Percentiles rank a stretch among this genome's conserved stretches.
phyloP scores from a whole-genome alignment of 2,113 vertebrate genomes.

The Leptobrachium leishanense region DNA sequence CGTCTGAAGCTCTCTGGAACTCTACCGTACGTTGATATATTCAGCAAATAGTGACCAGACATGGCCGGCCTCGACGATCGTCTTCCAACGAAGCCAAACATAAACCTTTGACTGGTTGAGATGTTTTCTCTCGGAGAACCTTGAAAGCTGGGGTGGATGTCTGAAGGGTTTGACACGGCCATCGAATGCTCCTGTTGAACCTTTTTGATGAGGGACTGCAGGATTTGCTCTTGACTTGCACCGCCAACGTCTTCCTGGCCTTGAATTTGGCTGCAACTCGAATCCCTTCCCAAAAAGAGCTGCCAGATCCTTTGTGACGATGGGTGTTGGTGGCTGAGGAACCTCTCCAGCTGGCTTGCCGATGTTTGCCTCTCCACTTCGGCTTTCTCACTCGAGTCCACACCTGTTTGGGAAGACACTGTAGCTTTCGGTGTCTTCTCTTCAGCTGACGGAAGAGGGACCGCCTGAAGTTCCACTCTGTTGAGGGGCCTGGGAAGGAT shows the following conservation, averaged over 20 bases:
- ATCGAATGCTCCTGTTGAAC: conserved; percentile 68
- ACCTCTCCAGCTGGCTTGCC: conserved; percentile 56
- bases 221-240: conserved; percentile 82
- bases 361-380: conserved; percentile 50
- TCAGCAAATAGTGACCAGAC: conserved; percentile 95
- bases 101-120: conserved; percentile 71
- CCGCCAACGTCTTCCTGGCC: conserved; percentile 65
- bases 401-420: not conserved
- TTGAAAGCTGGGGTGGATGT: conserved; percentile 63
- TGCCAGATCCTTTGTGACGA: conserved; percentile 62
- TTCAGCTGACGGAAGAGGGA: conserved; percentile 50
- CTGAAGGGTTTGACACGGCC: conserved; percentile 64
- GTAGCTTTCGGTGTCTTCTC: conserved; percentile 50
- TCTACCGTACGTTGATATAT: conserved; percentile 91
- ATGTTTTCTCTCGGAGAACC: conserved; percentile 62
- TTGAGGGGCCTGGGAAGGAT: conserved; percentile 86
- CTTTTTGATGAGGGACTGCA: conserved; percentile 80
- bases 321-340: conserved; percentile 60
- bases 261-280: conserved; percentile 46
- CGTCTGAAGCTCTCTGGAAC: conserved; percentile 82
- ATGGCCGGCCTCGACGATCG: conserved; percentile 88
- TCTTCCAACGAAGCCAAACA: conserved; percentile 80
- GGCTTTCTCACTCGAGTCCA: conserved; percentile 46
- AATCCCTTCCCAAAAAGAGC: conserved; percentile 60
- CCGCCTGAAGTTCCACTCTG: conserved; percentile 70